Percentiles rank a stretch among this genome's conserved stretches.
Conservation (phyloP, 64 coral and sea anemone genomes). For the Actinia tenebrosa region DNA sequence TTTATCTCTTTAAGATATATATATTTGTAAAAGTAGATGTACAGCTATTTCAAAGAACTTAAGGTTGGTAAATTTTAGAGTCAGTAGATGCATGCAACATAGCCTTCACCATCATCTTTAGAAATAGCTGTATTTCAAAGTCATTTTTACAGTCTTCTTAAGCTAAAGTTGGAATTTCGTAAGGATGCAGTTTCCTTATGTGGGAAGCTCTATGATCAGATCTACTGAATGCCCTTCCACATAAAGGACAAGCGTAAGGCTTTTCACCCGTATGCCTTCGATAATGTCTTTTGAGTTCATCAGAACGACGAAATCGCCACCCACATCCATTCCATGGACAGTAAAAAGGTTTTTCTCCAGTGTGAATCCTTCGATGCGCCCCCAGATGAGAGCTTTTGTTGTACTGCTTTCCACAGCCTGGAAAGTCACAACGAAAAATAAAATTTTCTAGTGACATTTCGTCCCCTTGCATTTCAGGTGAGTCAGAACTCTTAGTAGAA, state of each 20-base stretch:
- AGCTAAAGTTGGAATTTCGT: background rate
- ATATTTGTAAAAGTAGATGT: no score
- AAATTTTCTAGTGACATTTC: slow-evolving; percentile 32
- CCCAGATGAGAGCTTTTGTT: slow-evolving; percentile 76
- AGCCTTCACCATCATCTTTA: no score
- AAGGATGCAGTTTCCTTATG: slow-evolving; percentile 84
- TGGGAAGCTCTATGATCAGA: slow-evolving; percentile 86
- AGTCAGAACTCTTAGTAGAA: background rate
- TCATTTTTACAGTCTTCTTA: background rate
- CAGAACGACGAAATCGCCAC: slow-evolving; percentile 80
- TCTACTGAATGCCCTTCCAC: slow-evolving; percentile 86
- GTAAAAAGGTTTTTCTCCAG: slow-evolving; percentile 79
- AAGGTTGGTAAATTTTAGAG: no score
- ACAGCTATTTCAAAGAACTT: no score
- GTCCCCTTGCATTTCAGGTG: slow-evolving; percentile 1
- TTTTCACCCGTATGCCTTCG: slow-evolving; percentile 88
- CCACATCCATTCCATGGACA: slow-evolving; percentile 83
- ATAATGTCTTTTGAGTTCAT: slow-evolving; percentile 87
- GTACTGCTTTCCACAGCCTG: slow-evolving; percentile 77
- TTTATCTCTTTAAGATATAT: no score
- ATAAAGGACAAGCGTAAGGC: slow-evolving; percentile 79
- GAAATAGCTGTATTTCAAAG: no score
- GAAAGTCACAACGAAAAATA: slow-evolving; percentile 84
- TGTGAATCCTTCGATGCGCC: slow-evolving; percentile 37
- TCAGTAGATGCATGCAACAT: no score